Base-by-base conservation (phyloP, 2,797 vertebrate genomes). In the Steatocranus sp. region DNA sequence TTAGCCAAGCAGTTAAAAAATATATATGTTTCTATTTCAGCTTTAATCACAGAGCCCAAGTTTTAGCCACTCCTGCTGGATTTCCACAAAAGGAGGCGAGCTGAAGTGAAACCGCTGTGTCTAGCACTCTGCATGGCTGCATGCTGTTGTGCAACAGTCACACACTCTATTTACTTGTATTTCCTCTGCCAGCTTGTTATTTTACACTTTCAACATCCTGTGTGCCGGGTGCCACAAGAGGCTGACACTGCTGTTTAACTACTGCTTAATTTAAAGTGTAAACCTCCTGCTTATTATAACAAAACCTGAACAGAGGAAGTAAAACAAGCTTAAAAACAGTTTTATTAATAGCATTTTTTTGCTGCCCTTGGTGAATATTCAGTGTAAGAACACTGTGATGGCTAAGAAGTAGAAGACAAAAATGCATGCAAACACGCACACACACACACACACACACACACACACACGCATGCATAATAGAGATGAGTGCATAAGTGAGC, bases 51-150 rank as follows among this genome's bases (percentile, higher is more conserved):
- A 36, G 7, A 11, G 36, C 51, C 82, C 8, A 75, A 27, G 53
- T 74, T 23, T 79, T 74, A 32, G 12, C 66, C n/a, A 1, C 17
- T 75, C 63, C 46, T 7, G 25, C 43, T 76, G 81, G 56, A 80
- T 85, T 84, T 80, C 36, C 51, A 78, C 46, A 11, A 81, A 30
- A 48, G 23, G 41, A 82, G 73, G 36, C 73, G 76, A 87, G 70
- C 70, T 94, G 92, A 96, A 95, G 89, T 77, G 91, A 95, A 96
- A 96, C 90, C 87, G 54, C 89, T 83, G 89, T 83, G 80, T 93
- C 90, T 89, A 92, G 89, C 91, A 84, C 82, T 87, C 81, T 51
- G 83, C 63, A 54, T 61, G 89, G 79, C 87, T 89, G 58, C 49
- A 12, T 23, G 85, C 36, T 41, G 83, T 95, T 95, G 93, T 87